phyloP scores from a whole-genome alignment of 1,140 invertebrate genomes.

The Sinonovacula constricta region DNA sequence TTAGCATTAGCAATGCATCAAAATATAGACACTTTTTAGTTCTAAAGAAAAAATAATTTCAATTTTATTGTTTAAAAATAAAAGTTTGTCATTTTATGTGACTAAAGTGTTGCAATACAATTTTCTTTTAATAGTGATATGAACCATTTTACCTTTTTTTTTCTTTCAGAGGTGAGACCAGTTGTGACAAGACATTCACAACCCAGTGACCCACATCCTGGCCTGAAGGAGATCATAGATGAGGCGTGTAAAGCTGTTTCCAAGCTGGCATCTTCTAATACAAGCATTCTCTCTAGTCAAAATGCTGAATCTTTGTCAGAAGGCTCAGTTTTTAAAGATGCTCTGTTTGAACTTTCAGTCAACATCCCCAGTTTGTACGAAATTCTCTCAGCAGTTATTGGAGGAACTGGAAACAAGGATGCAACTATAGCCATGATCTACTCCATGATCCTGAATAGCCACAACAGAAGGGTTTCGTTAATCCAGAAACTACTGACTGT shows the following conservation, averaged over 20 bases:
- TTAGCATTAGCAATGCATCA: too few species aligned
- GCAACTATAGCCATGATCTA: conserved; percentile 45
- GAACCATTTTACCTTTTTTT: too few species aligned
- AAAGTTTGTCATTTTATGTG: too few species aligned
- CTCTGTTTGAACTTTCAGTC: neutral
- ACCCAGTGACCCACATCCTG: too few species aligned
- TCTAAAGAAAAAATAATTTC: too few species aligned
- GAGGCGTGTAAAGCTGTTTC: neutral
- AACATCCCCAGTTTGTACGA: conserved; percentile 9
- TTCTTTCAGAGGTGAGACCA: too few species aligned
- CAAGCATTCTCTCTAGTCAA: conserved; percentile 6
- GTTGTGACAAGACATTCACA: too few species aligned
- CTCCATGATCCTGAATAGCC: conserved; percentile 44
- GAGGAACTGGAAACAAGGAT: conserved; percentile 9
- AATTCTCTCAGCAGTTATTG: conserved; percentile 1
- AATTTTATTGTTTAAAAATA: too few species aligned
- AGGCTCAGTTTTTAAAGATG: neutral
- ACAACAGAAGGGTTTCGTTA: conserved; percentile 40
- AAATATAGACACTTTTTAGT: too few species aligned
- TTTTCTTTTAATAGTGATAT: too few species aligned
- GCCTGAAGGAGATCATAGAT: conserved; percentile 10
- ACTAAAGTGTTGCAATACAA: too few species aligned
- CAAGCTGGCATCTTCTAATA: neutral
- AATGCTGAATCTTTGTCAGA: neutral
- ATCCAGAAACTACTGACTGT: conserved; percentile 39